Conservation (phyloP, 2,888 invertebrate genomes). For the Netelia fuscicornis region DNA sequence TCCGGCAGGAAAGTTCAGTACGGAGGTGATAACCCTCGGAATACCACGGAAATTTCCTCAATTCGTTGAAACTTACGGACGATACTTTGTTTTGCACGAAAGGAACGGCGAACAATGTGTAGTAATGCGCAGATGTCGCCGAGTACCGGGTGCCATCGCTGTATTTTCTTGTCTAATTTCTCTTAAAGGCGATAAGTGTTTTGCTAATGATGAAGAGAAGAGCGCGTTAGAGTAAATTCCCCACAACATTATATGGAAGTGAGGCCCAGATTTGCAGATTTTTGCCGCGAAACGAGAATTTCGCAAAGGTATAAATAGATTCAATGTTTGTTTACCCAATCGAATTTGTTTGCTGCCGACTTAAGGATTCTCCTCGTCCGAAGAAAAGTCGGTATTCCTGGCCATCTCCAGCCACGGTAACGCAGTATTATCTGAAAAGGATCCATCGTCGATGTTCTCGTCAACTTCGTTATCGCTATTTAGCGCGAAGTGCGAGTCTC, state of each 20-base stretch:
- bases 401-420: slow-evolving; percentile 73
- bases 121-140: no score
- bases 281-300: no score
- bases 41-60: not conserved
- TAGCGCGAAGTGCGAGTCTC: slow-evolving; percentile 73
- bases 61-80: not conserved
- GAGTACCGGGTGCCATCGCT: no score
- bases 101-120: not conserved
- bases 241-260: no score
- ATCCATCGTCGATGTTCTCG: slow-evolving; percentile 76
- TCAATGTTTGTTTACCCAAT: not conserved
- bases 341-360: not conserved
- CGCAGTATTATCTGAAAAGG: slow-evolving; percentile 75
- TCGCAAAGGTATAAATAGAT: no score
- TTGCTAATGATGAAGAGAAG: no score
- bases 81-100: not conserved
- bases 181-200: no score
- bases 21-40: not conserved
- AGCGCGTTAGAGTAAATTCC: no score
- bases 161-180: no score
- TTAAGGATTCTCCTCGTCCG: slow-evolving; percentile 69
- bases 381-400: slow-evolving; percentile 52
- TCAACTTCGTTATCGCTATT: slow-evolving; percentile 79
- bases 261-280: no score
- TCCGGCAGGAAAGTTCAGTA: slow-evolving; percentile 3